phyloP scores from a whole-genome alignment of 2,113 vertebrate genomes.

The Forbesichthys agassizii region DNA sequence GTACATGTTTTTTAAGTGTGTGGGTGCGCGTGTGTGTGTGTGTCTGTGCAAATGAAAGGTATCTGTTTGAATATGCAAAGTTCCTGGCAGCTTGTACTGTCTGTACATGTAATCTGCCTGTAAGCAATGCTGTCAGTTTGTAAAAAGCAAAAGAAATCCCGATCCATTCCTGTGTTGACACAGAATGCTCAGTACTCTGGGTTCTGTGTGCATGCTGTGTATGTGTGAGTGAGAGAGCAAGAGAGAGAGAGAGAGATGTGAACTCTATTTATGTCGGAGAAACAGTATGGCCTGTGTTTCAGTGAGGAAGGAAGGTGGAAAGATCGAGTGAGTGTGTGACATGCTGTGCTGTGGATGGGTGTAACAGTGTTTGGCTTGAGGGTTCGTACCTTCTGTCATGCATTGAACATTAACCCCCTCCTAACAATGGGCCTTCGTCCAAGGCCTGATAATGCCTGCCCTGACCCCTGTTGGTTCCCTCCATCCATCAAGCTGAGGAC shows the following conservation, averaged over 20 bases:
- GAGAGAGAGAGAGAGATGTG: conserved; percentile 5
- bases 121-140: neutral
- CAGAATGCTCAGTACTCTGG: conserved; percentile 52
- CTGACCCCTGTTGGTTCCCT: conserved; percentile 63
- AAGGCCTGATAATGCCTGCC: conserved; percentile 67
- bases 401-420: conserved; percentile 55
- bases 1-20: neutral
- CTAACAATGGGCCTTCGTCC: conserved; percentile 51
- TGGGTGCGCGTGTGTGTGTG: neutral
- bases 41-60: neutral
- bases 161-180: neutral
- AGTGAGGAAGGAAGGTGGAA: conserved; percentile 15
- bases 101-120: neutral
- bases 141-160: no score
- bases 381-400: conserved; percentile 21
- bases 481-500: conserved; percentile 71
- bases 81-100: neutral
- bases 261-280: conserved; percentile 34
- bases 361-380: conserved; percentile 4
- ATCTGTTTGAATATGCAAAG: conserved; percentile 8
- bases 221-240: conserved; percentile 5
- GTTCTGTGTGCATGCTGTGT: conserved; percentile 3
- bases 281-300: conserved; percentile 41
- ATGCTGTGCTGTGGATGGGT: conserved; percentile 6
- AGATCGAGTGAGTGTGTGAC: conserved; percentile 32